Conservation (phyloP, 2,888 invertebrate genomes). For the Lymantria monacha region DNA sequence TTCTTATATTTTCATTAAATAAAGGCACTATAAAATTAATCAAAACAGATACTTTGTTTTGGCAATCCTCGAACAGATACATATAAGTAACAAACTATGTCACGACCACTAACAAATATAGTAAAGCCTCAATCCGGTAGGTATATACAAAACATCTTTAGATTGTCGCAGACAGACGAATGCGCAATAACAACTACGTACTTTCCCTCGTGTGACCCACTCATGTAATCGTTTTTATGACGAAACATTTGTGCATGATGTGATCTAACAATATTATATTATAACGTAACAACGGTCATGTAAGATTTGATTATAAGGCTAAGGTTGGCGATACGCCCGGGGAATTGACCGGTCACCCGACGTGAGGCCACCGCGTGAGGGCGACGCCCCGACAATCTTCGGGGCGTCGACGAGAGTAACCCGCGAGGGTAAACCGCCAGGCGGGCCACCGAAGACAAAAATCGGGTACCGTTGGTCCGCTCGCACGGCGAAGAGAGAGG, state of each 20-base stretch:
- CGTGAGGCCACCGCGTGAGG: too few relatives aligned
- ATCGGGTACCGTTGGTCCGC: too few relatives aligned
- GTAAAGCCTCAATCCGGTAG: conserved; percentile 3
- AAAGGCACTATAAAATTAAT: too few relatives aligned
- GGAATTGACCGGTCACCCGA: too few relatives aligned
- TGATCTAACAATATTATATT: conserved; percentile 51
- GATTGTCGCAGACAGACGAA: conserved; percentile 7
- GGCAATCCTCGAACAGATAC: not conserved
- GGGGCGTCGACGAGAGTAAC: too few relatives aligned
- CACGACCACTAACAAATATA: conserved; percentile 11
- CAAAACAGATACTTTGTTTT: too few relatives aligned
- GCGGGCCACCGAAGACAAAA: too few relatives aligned
- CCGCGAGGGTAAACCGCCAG: too few relatives aligned
- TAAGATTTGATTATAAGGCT: conserved; percentile 63
- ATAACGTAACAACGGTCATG: conserved; percentile 52
- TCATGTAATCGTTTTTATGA: conserved; percentile 28
- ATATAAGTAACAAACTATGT: not conserved
- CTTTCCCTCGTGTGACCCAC: conserved; percentile 41
- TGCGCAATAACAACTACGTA: conserved; percentile 15
- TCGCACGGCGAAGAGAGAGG: too few relatives aligned
- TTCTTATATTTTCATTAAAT: too few relatives aligned
- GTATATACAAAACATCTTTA: conserved; percentile 6
- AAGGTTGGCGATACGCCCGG: conserved; percentile 59
- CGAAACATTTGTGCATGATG: conserved; percentile 33
- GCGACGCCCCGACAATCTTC: too few relatives aligned